Evolutionary conservation across 2,113 vertebrate genomes (phyloP).

Genomic region (Passer montanus): DNA sequence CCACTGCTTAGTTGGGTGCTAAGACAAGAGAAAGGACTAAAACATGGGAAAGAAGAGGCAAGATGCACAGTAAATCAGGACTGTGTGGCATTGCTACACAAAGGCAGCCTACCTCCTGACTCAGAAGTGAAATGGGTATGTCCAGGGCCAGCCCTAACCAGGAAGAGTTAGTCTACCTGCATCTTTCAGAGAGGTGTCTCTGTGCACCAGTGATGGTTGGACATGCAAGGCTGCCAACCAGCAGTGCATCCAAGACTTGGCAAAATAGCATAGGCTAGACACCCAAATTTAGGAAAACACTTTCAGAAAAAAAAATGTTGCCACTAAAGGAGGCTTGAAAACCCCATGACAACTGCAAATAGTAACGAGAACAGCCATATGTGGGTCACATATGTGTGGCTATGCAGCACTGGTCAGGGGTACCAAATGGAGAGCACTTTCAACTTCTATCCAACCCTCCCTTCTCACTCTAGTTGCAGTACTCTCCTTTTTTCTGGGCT

Average conservation of each 20-base stretch:
- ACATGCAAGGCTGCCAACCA: background rate
- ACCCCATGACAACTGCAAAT: background rate
- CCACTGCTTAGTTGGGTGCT: background rate
- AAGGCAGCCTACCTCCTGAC: background rate
- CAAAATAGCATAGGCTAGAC: background rate
- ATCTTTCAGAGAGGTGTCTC: background rate
- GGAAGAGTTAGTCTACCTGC: background rate
- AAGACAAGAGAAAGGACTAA: background rate
- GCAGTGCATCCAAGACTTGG: background rate
- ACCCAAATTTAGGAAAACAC: background rate
- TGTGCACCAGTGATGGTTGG: background rate
- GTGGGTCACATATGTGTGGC: background rate
- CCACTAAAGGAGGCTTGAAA: background rate
- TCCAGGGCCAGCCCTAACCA: background rate
- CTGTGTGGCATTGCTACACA: background rate
- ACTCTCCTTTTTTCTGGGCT: background rate
- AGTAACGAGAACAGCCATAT: background rate
- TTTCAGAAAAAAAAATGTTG: background rate
- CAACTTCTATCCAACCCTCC: background rate
- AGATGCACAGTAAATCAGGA: background rate
- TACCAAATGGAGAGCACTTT: background rate
- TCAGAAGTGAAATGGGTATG: background rate
- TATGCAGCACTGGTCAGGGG: background rate
- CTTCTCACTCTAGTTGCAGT: background rate
- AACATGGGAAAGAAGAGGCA: background rate